These are phyloP conservation scores for Enteromius thamalakanensis DNA, from an alignment of 2,797 vertebrate genomes.

Conservation along the genomic window DNA sequence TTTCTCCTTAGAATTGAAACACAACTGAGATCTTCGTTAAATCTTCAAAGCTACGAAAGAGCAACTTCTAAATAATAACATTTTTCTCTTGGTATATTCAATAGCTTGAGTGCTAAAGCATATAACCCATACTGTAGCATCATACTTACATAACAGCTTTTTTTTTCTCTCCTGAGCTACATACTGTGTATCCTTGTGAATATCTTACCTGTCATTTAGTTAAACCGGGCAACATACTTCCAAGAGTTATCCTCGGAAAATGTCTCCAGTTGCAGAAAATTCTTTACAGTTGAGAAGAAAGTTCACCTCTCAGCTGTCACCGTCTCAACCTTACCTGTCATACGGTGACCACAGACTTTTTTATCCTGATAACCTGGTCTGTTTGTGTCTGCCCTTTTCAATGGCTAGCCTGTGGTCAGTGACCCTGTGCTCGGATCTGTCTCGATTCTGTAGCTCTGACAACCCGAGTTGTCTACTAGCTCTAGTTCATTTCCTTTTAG, in stretches of 20 bases:
- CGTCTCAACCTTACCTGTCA: conserved; percentile 38
- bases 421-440: conserved; percentile 38
- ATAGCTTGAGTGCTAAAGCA: conserved; percentile 8
- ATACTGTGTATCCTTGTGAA: neutral
- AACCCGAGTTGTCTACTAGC: neutral
- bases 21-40: neutral
- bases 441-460: conserved; percentile 6
- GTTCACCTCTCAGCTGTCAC: conserved; percentile 30
- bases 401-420: conserved; percentile 32
- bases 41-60: conserved; percentile 10
- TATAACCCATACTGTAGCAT: conserved; percentile 16
- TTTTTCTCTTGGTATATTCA: conserved; percentile 4
- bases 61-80: neutral
- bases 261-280: neutral
- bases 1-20: neutral
- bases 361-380: conserved; percentile 35
- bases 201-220: conserved; percentile 5
- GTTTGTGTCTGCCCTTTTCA: conserved; percentile 40
- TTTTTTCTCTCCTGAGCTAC: conserved; percentile 10
- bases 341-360: conserved; percentile 8
- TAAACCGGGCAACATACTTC: conserved; percentile 8
- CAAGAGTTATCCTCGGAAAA: neutral
- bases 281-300: conserved; percentile 30
- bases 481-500: neutral
- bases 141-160: conserved; percentile 7